These are phyloP conservation scores for Orthosia incerta DNA, from an alignment of 2,888 invertebrate genomes.

Conservation along the genomic window DNA sequence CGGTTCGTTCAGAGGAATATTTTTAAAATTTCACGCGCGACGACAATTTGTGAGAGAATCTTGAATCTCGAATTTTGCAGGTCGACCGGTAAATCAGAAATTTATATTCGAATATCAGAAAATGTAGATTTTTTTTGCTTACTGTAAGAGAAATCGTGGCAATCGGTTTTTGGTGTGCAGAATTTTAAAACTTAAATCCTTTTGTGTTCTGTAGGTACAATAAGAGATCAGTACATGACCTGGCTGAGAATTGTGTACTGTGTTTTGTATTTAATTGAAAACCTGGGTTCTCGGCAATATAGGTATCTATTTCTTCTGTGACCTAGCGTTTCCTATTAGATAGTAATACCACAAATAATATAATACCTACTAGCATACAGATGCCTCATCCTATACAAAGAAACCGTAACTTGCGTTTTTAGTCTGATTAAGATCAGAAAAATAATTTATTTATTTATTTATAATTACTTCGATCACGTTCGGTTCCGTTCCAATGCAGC, in stretches of 20 bases:
- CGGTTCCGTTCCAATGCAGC: no score
- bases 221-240: conserved; percentile 33
- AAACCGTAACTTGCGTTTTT: no score
- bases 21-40: conserved; percentile 73
- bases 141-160: conserved; percentile 54
- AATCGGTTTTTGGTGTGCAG: conserved; percentile 57
- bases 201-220: conserved; percentile 38
- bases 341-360: no score
- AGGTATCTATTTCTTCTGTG: neutral
- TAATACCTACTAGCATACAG: no score
- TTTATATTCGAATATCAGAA: conserved; percentile 77
- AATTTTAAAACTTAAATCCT: conserved; percentile 59
- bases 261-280: neutral
- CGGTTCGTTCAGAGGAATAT: conserved; percentile 74
- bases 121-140: conserved; percentile 63
- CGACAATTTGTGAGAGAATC: conserved; percentile 64
- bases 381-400: no score
- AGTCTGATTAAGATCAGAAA: no score
- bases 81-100: conserved; percentile 79
- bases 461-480: no score
- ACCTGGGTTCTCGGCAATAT: neutral
- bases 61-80: conserved; percentile 67
- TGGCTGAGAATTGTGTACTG: conserved; percentile 8
- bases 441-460: no score
- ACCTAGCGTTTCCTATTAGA: neutral